These are phyloP conservation scores for Acanthis flammea DNA, from an alignment of 2,797 vertebrate genomes.

Conservation along the genomic window DNA sequence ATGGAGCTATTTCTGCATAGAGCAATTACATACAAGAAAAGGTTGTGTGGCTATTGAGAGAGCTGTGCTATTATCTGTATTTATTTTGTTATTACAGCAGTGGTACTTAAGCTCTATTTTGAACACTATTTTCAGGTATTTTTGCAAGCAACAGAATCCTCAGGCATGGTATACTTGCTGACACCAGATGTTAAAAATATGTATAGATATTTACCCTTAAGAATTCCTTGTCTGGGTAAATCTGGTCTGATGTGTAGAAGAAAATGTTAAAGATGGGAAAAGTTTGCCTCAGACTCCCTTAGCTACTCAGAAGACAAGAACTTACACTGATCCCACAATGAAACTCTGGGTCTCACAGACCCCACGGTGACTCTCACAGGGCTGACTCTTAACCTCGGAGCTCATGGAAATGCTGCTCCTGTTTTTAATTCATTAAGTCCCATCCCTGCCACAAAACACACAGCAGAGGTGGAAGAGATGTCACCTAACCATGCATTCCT, in stretches of 20 bases:
- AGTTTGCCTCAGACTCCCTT: background rate
- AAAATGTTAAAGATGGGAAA: background rate
- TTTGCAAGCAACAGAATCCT: background rate
- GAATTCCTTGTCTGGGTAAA: background rate
- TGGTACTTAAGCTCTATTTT: background rate
- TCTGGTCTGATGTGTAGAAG: background rate
- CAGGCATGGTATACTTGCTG: background rate
- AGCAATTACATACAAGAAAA: background rate
- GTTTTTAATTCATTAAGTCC: background rate
- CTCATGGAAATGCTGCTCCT: background rate
- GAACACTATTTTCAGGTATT: background rate
- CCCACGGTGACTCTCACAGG: background rate
- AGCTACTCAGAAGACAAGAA: background rate
- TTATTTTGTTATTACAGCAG: background rate
- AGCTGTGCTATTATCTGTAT: background rate
- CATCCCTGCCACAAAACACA: background rate
- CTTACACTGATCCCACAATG: background rate
- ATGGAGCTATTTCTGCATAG: background rate
- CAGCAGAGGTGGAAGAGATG: background rate
- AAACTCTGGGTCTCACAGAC: background rate
- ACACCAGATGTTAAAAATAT: background rate
- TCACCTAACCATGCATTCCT: background rate
- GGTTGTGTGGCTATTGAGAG: background rate
- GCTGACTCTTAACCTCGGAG: background rate
- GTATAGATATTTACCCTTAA: background rate